Percentiles rank a stretch among this genome's conserved stretches.
These are phyloP conservation scores for Cataglyphis rosenhaueri DNA, from an alignment of 2,888 invertebrate species.

Conservation along the genomic window DNA sequence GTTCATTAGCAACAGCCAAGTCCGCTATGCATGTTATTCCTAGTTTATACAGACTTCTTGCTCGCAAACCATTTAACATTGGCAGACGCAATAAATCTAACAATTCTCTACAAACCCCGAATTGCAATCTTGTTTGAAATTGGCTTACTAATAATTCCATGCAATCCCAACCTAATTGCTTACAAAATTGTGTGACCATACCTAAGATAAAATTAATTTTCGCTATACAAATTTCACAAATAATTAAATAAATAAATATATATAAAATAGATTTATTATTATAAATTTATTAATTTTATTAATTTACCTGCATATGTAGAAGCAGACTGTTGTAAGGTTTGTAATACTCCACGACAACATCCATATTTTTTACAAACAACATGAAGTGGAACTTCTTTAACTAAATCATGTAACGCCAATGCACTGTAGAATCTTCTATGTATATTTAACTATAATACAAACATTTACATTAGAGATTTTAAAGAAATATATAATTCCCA, in stretches of 20 bases:
- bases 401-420: constrained; percentile 95
- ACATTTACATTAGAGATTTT: constrained; percentile 10
- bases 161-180: constrained; percentile 96
- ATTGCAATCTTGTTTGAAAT: constrained; percentile 97
- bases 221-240: constrained; percentile 1
- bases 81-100: constrained; percentile 95
- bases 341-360: constrained; percentile 95
- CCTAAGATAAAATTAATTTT: constrained; percentile 87
- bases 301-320: constrained; percentile 96
- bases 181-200: constrained; percentile 98
- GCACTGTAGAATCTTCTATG: constrained; percentile 93
- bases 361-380: constrained; percentile 94
- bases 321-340: constrained; percentile 97
- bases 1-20: constrained; percentile 91
- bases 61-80: constrained; percentile 93
- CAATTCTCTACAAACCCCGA: constrained; percentile 96
- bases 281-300: not conserved
- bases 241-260: not conserved
- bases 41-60: constrained; percentile 93
- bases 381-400: constrained; percentile 94
- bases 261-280: not conserved
- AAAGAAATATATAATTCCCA: not conserved
- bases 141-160: constrained; percentile 95
- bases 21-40: constrained; percentile 92
- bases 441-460: constrained; percentile 78